Conservation (phyloP, 1,140 invertebrate species). For the Triops cancriformis region DNA sequence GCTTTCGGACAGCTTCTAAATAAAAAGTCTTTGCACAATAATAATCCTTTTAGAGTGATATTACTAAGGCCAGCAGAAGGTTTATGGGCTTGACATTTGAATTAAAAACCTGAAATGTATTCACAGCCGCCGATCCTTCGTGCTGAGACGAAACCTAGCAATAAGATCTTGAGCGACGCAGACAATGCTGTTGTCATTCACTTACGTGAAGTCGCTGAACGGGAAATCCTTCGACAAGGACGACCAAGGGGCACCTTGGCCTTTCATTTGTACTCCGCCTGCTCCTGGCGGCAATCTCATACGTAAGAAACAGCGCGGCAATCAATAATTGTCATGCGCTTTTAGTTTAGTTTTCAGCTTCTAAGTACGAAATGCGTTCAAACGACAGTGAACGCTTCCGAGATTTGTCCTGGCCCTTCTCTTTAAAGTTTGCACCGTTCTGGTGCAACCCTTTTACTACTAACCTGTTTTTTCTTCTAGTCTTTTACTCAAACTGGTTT, state of each 20-base stretch:
- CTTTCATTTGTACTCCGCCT: not conserved
- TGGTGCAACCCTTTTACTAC: not conserved
- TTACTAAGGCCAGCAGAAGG: too few species aligned
- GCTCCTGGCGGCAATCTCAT: not conserved
- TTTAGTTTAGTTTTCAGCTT: not conserved
- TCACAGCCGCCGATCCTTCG: too few species aligned
- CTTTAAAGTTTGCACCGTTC: not conserved
- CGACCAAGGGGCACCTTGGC: not conserved
- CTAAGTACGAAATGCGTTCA: not conserved
- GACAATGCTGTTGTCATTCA: not conserved
- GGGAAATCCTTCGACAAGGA: not conserved
- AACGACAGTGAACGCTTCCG: not conserved
- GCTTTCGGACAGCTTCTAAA: too few species aligned
- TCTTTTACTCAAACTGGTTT: not conserved
- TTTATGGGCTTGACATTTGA: too few species aligned
- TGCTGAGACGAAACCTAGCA: not conserved
- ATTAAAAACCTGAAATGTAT: too few species aligned
- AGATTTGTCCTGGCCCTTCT: not conserved
- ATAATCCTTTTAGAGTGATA: too few species aligned
- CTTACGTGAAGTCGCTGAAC: not conserved
- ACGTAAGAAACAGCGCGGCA: not conserved
- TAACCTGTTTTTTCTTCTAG: not conserved
- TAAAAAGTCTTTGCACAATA: too few species aligned
- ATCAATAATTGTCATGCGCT: constrained; percentile 6
- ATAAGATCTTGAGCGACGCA: not conserved